Conservation (phyloP, 2,888 invertebrate species). For the Xestoiulus laeticollis region DNA sequence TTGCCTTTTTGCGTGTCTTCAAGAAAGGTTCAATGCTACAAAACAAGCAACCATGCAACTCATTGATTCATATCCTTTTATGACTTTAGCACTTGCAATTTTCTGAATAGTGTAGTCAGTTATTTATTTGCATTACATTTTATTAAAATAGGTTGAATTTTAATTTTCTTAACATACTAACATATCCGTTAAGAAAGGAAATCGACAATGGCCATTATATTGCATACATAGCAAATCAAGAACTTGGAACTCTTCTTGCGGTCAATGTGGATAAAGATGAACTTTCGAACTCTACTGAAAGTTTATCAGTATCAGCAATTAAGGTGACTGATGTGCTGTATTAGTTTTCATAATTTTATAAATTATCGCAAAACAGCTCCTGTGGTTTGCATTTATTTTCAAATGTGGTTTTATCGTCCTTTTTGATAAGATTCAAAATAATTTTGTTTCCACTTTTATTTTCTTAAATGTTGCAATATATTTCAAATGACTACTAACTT, state of each 20-base stretch:
- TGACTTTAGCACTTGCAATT: not conserved
- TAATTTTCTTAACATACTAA: slow-evolving; percentile 15
- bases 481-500: not conserved
- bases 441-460: not conserved
- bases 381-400: not conserved
- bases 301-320: slow-evolving; percentile 35
- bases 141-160: not conserved
- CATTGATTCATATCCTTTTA: slow-evolving; percentile 9
- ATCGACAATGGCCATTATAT: slow-evolving; percentile 43
- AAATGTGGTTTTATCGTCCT: not conserved
- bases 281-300: not conserved
- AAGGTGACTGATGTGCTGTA: not conserved
- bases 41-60: not conserved
- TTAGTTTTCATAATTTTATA: not conserved
- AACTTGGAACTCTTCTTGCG: not conserved
- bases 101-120: too few species aligned
- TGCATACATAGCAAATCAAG: slow-evolving; percentile 15
- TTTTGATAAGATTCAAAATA: too few species aligned
- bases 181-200: slow-evolving; percentile 16
- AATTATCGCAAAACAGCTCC: too few species aligned
- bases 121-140: not conserved
- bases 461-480: not conserved
- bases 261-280: not conserved
- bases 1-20: not conserved
- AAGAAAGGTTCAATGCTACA: not conserved